Base-by-base conservation (phyloP, 2,888 invertebrate species). In the Stratiomys singularior region DNA sequence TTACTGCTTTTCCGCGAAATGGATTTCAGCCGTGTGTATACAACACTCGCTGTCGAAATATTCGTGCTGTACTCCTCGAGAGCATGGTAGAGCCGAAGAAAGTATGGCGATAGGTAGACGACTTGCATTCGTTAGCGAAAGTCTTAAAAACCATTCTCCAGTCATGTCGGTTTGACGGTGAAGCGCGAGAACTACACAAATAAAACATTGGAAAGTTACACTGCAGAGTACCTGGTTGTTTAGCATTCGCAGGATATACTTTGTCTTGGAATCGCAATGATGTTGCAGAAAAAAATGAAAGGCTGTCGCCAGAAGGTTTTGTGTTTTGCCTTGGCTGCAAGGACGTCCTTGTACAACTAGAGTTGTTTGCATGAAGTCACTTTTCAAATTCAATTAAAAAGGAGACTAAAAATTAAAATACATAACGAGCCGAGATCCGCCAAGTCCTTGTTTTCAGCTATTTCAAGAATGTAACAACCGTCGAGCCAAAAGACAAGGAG, bases 171-270 rank as follows among this genome's bases (percentile, higher is more conserved):
- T 9, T 5, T 37, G 37, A 30, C 44, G 58, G 58, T 58, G 23
- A 74, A 60, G 60, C 30, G 30, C 58, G 58, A 13, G 37, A 74
- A 60, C 74, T 74, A 60, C 37, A 74, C 60, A 74, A 74, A 74
- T 44, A 74, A 58, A 30, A 37, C 69, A 47, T 21, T 28, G 60
- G 60, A 52, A 37, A 60, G 5, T 60, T 58, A 15, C 37, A 23
- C 23, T 21, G 25, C n/a, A n/a, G n/a, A n/a, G n/a, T 47, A 69
- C 47, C 69, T 46, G 47, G 11, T 28, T 63, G 25, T 37, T 21
- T 66, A 44, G 21, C 60, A 25, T 18, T 66, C 21, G 21, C n/a
- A 25, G 60, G 66, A 44, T 37, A 44, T 7, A 9, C 15, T 44
- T 66, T 37, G 60, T 60, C 37, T 37, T 3, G 37, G 3, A 37